Evolutionary conservation across 2,797 vertebrate species (phyloP).

Genomic region (Varecia variegata): DNA sequence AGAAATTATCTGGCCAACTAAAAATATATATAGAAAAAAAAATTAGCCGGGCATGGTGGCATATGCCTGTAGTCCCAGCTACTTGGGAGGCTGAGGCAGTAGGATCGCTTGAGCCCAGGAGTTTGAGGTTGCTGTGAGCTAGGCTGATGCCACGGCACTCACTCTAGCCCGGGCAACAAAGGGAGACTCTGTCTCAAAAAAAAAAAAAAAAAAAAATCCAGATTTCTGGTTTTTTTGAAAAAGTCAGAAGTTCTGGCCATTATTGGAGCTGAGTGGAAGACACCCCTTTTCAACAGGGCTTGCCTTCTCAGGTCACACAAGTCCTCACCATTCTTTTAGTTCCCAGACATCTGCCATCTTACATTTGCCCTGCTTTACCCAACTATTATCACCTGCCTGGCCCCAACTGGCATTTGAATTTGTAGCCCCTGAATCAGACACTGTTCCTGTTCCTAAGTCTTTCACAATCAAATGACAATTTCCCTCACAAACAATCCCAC

Average conservation of each 20-base stretch:
- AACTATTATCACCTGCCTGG: background rate
- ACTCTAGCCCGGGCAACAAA: no score
- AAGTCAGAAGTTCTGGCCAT: background rate
- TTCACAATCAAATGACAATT: background rate
- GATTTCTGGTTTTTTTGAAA: background rate
- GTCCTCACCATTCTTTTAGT: background rate
- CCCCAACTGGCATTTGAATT: background rate
- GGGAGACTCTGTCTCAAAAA: no score
- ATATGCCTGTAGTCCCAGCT: no score
- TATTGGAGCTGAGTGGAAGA: no score
- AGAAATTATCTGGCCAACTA: no score
- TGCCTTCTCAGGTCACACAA: background rate
- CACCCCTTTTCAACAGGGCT: background rate
- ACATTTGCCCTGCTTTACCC: background rate
- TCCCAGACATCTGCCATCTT: background rate
- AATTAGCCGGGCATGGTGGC: no score
- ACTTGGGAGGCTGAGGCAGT: no score
- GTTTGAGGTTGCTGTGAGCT: no score
- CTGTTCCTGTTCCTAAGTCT: background rate
- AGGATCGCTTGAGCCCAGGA: no score
- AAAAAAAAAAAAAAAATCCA: background rate
- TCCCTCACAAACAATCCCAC: background rate
- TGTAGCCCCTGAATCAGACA: background rate
- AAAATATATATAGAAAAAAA: no score
- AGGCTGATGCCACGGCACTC: no score